These are phyloP conservation scores for Actenoides lindsayi DNA, from an alignment of 2,113 vertebrate species.

Conservation along the genomic window DNA sequence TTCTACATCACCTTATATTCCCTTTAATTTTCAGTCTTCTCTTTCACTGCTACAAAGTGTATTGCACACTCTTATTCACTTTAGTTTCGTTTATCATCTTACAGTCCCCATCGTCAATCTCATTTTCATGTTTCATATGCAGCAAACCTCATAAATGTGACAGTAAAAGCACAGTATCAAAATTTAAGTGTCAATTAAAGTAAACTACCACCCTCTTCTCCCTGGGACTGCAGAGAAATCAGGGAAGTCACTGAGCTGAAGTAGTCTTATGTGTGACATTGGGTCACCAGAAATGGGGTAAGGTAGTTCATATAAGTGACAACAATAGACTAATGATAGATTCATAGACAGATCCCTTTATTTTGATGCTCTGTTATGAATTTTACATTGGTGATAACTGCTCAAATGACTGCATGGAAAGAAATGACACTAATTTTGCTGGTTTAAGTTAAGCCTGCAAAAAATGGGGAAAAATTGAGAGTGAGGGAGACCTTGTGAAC, in stretches of 20 bases:
- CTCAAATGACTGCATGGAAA: not conserved
- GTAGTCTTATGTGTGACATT: not conserved
- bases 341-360: not conserved
- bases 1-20: not conserved
- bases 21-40: not conserved
- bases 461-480: not conserved
- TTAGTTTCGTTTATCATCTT: not conserved
- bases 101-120: not conserved
- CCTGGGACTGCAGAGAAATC: not conserved
- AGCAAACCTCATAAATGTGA: not conserved
- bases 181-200: not conserved
- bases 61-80: not conserved
- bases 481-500: not conserved
- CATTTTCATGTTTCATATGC: not conserved
- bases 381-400: not conserved
- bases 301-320: not conserved
- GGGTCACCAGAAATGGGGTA: not conserved
- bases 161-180: not conserved
- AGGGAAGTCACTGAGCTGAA: not conserved
- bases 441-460: not conserved
- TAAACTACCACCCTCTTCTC: not conserved
- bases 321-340: not conserved
- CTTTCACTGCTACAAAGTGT: not conserved
- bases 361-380: not conserved
- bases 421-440: not conserved